Evolutionary conservation across 92 coral and sea anemone genomes (phyloP), one percentile per base, ranked within the genome.

Genomic region (Plumapathes pennacea): DNA sequence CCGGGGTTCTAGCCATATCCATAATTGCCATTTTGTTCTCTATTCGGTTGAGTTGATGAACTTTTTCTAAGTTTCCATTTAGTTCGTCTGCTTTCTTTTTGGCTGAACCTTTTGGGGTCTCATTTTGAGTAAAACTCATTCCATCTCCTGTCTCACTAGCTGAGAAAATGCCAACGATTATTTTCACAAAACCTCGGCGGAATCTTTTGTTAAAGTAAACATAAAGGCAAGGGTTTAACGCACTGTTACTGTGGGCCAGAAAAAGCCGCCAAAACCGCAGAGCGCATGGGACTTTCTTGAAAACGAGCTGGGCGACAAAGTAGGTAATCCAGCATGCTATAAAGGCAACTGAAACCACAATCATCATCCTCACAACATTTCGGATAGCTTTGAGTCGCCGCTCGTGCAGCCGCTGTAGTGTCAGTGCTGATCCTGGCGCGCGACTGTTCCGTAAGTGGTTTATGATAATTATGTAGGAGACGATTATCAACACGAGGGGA

Each of bases 161-260:
- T n/a, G n/a, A n/a, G n/a, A n/a, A n/a, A n/a, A n/a, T n/a, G n/a
- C n/a, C n/a, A n/a, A n/a, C n/a, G n/a, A n/a, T n/a, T n/a, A n/a
- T n/a, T n/a, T n/a, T n/a, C n/a, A n/a, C n/a, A n/a, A n/a, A 79
- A 11, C 74, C 72, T n/a, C 32, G 54, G 41, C 84, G 76, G 54
- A 57, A 77, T 25, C 40, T 39, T 14, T 25, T 14, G 46, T 77
- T 51, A 33, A 77, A 69, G 19, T 53, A 64, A 8, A 65, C 78
- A 9, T 57, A 70, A 18, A 77, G 12, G 12, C 62, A 50, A 0
- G 84, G 84, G 38, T 77, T 77, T 1, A 77, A 22, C 3, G 78
- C 78, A 25, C 84, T 69, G 48, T 77, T 77, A 39, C 71, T 34
- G 44, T 77, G 84, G 1, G 84, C 84, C 24, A 77, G 65, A 15